Conservation (phyloP, 35 echinoderm and acorn worm genomes). For the Hemicentrotus pulcherrimus region DNA sequence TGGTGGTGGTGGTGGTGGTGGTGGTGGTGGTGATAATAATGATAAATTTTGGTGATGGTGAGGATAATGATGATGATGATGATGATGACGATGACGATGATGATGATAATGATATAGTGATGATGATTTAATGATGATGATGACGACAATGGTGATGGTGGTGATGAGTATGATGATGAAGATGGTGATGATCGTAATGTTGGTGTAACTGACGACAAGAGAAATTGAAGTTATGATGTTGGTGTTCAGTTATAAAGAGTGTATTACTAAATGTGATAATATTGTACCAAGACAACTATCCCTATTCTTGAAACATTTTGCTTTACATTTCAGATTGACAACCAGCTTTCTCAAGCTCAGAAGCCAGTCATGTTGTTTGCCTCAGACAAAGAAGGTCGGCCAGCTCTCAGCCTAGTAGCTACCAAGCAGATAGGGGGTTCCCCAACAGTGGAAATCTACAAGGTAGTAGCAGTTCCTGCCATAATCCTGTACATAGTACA, state of each 20-base stretch:
- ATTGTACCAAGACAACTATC: background rate
- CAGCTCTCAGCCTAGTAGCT: constrained; percentile 62
- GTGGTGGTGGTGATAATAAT: background rate
- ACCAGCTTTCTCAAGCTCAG: constrained; percentile 75
- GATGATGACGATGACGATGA: background rate
- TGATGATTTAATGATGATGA: background rate
- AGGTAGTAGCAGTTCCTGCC: constrained; percentile 45
- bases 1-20: background rate
- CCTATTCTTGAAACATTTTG: background rate
- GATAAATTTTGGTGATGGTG: too few species aligned
- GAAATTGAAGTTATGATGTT: background rate
- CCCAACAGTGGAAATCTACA: constrained; percentile 75
- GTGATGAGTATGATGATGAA: background rate
- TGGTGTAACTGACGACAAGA: background rate
- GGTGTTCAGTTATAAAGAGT: background rate
- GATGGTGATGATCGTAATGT: background rate
- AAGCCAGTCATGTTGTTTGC: constrained; percentile 74
- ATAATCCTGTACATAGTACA: too few species aligned
- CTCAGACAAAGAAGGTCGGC: constrained; percentile 52
- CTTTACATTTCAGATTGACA: constrained; percentile 74
- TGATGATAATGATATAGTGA: background rate
- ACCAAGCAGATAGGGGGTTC: constrained; percentile 55
- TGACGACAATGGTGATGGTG: background rate
- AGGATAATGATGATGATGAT: background rate
- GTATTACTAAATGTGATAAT: background rate